Base-by-base conservation (phyloP, 92 coral and sea anemone genomes). In the Muricea muricata region DNA sequence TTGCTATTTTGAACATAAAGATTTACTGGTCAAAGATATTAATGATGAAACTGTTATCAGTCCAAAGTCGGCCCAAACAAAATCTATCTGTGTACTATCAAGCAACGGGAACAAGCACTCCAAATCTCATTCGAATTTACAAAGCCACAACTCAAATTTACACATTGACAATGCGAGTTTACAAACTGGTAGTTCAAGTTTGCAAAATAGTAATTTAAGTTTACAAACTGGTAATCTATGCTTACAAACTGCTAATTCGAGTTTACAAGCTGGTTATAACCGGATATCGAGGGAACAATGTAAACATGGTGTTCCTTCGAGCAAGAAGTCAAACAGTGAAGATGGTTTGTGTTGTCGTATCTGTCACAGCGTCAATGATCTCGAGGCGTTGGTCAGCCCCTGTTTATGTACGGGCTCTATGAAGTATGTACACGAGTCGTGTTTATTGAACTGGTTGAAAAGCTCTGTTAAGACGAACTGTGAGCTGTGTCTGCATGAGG, bases 391-490 rank as follows among this genome's bases (percentile, higher is more conserved):
- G 21, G 92, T 96, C 10, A 96, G 99, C 42, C 99, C 99, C 0
- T 96, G 99, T 86, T 26, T 90, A 58, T 96, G 99, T 34, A 96
- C 93, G 17, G 99, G 99, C 0, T 92, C 99, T 21, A 94, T 96
- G 12, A 88, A 91, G 81, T 92, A 87, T 60, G 93, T 96, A 6
- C 99, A 96, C 48, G 97, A 96, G 23, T 78, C 91, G 1, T 96
- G 99, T 80, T 83, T 96, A 0, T 94, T 96, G 97, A 91, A 77
- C 87, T 96, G 99, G 99, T 67, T 96, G 46, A 94, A 96, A 41
- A 90, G 97, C 26, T 90, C 91, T 46, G 94, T 93, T 6, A 93
- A 86, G 87, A 93, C 97, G 46, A 96, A 90, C 66, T 96, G 99
- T 33, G 99, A 96, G 68, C 78, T 96, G 33, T 96, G 99, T 85